Conservation (phyloP, 2,888 invertebrate species). For the Zelleria hepariella region DNA sequence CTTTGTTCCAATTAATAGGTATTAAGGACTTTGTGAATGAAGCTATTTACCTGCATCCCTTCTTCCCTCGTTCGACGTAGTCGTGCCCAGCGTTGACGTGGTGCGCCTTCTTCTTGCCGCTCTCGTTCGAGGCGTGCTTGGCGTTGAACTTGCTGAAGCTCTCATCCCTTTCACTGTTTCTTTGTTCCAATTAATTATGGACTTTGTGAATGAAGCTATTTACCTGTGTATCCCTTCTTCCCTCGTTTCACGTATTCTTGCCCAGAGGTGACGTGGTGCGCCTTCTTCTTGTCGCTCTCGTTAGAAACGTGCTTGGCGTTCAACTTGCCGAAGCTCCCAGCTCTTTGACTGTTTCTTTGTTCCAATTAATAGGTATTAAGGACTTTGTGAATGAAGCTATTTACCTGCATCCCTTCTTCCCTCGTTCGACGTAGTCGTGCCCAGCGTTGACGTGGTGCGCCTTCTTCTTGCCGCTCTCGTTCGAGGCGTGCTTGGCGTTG, state of each 20-base stretch:
- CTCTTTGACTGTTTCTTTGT: too few species aligned
- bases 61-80: slow-evolving; percentile 74
- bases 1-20: too few species aligned
- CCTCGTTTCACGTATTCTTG: slow-evolving; percentile 74
- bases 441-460: slow-evolving; percentile 75
- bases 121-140: slow-evolving; percentile 75
- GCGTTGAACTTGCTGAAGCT: slow-evolving; percentile 78
- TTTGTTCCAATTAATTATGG: too few species aligned
- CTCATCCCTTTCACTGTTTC: neutral
- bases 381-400: too few species aligned
- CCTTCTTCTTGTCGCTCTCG: slow-evolving; percentile 77
- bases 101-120: slow-evolving; percentile 76
- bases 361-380: too few species aligned
- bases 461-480: slow-evolving; percentile 77
- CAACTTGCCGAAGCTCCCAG: slow-evolving; percentile 78
- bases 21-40: too few species aligned
- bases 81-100: slow-evolving; percentile 75
- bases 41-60: slow-evolving; percentile 71
- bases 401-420: slow-evolving; percentile 74
- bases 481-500: slow-evolving; percentile 75
- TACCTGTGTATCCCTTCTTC: slow-evolving; percentile 74
- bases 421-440: slow-evolving; percentile 73
- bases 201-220: too few species aligned
- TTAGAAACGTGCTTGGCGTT: slow-evolving; percentile 76
- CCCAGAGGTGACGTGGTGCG: slow-evolving; percentile 73